Conservation (phyloP, 2,797 vertebrate species). For the Thunnus albacares region DNA sequence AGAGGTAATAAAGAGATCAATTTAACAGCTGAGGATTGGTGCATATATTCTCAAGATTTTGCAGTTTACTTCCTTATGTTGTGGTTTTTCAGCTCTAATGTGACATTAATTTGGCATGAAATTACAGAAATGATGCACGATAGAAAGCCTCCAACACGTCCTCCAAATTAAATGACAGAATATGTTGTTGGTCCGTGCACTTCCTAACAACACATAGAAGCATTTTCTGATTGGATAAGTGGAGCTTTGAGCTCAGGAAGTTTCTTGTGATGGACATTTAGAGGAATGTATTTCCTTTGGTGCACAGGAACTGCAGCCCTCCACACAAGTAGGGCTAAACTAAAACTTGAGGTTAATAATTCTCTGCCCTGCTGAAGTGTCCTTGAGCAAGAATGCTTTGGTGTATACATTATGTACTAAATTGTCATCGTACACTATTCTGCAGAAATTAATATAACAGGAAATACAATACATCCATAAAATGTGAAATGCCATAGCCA, state of each 20-base stretch:
- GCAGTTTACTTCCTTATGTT: slow-evolving; percentile 1
- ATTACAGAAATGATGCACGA: slow-evolving; percentile 3
- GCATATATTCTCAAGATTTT: not conserved
- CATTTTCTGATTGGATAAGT: too few species aligned
- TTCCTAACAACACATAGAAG: too few species aligned
- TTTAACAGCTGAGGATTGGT: not conserved
- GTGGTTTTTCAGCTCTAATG: not conserved
- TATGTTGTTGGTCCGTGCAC: too few species aligned
- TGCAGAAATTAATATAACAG: too few species aligned
- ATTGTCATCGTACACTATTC: too few species aligned
- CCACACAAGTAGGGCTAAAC: not conserved
- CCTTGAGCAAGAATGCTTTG: too few species aligned
- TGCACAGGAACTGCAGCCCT: not conserved
- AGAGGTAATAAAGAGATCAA: not conserved
- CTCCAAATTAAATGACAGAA: too few species aligned
- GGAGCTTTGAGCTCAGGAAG: not conserved
- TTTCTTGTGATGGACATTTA: not conserved
- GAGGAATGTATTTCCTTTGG: not conserved
- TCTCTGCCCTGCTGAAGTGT: too few species aligned
- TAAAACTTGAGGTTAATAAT: not conserved
- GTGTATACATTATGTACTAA: too few species aligned
- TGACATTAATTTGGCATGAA: slow-evolving; percentile 17
- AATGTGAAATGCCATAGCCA: too few species aligned
- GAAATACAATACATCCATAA: too few species aligned
- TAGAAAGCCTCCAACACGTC: too few species aligned